Evolutionary conservation across 2,888 invertebrate genomes (phyloP), one percentile per base, ranked within the genome.

Genomic region (Cheilosia soror): DNA sequence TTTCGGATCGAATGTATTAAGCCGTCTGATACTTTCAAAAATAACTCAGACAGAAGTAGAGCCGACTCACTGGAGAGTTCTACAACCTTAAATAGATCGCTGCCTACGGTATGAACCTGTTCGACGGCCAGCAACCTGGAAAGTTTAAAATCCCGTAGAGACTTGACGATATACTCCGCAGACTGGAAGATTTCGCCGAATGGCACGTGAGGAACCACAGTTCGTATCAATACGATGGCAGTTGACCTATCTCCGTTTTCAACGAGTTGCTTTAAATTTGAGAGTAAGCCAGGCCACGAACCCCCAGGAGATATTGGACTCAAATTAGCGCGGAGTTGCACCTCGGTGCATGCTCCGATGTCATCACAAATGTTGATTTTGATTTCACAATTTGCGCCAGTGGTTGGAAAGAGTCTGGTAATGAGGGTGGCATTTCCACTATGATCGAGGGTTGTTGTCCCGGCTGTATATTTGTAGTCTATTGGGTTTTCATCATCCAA

Each of bases 331-430:
- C 65, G 13, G 0, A 88, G 6, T 0, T 33, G 15, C 3, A 60
- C 68, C 29, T 87, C 77, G 13, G 58, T 58, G 44, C 89, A 89
- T 1, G 88, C 88, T 27, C 66, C 58, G 2, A 88, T 73, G 15
- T 76, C 85, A 63, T 89, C 89, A 49, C 89, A 89, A 3, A 89
- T 80, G 4, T 40, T 68, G 9, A 89, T 58, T 31, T 62, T 51
- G 0, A 89, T n/a, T 31, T 65, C 65, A 55, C 81, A 81, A 5
- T 4, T 40, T 0, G 40, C n/a, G 2, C 53, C 77, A 1, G 73
- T 37, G 6, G 82, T 82, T 0, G 44, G 42, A 42, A 60, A 82
- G 2, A 86, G 58, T 5, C 73, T 63, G 0, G 82, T 77, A 0
- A 40, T 44, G 0, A 77, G 60, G 6, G 53, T 69, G 1, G 63